Conservation (phyloP, 2,797 vertebrate species). For the Melanotaenia pygmaea region DNA sequence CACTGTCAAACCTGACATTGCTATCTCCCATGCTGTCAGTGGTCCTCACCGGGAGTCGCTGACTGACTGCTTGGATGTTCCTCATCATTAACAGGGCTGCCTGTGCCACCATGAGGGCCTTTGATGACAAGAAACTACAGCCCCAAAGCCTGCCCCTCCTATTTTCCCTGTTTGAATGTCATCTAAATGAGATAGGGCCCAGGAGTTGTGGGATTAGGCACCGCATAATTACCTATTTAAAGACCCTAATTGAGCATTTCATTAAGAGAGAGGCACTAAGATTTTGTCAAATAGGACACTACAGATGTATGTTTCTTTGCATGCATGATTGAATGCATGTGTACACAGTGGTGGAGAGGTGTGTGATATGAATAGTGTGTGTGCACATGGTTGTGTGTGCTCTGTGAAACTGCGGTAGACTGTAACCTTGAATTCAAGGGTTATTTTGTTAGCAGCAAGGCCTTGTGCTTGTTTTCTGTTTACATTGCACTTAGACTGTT, state of each 20-base stretch:
- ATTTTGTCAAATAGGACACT: conserved; percentile 79
- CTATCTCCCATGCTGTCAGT: conserved; percentile 72
- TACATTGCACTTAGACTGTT: conserved; percentile 54
- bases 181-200: conserved; percentile 82
- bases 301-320: conserved; percentile 48
- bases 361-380: conserved; percentile 7
- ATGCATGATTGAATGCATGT: conserved; percentile 26
- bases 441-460: conserved; percentile 59
- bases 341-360: background rate
- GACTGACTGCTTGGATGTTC: conserved; percentile 78
- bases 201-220: conserved; percentile 80
- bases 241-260: conserved; percentile 88
- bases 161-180: conserved; percentile 70
- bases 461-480: conserved; percentile 55
- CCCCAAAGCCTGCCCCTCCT: conserved; percentile 70
- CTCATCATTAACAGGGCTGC: conserved; percentile 77
- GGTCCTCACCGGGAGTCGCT: conserved; percentile 70
- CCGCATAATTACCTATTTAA: conserved; percentile 89
- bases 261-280: conserved; percentile 83
- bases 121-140: conserved; percentile 73
- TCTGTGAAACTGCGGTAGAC: conserved; percentile 52
- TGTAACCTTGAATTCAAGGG: conserved; percentile 74
- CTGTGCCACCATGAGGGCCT: conserved; percentile 66
- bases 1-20: conserved; percentile 73
- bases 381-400: conserved; percentile 40